phyloP scores from a whole-genome alignment of 2,888 invertebrate genomes.

The Eupeodes luniger region DNA sequence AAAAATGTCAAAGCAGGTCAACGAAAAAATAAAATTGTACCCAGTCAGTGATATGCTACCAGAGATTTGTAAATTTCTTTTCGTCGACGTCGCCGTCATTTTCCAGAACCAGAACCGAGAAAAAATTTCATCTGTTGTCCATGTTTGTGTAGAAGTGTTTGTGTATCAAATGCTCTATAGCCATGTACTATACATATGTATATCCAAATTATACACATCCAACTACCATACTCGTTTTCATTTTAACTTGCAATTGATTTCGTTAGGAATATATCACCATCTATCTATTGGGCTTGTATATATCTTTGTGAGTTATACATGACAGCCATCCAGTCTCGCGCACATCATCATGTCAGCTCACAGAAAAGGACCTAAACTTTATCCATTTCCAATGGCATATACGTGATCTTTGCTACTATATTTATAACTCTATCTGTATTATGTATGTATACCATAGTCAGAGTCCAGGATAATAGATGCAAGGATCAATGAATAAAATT shows the following conservation, averaged over 20 bases:
- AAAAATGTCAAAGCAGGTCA: constrained; percentile 40
- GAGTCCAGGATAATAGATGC: constrained; percentile 44
- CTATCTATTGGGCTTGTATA: constrained; percentile 25
- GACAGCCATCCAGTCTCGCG: constrained; percentile 45
- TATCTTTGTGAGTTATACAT: constrained; percentile 33
- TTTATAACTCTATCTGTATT: too few species aligned
- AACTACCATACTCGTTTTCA: neutral
- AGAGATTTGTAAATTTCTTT: constrained; percentile 28
- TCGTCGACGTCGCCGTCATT: neutral
- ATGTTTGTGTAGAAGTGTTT: neutral
- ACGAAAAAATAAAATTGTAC: neutral
- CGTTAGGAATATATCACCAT: constrained; percentile 49
- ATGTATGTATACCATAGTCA: neutral
- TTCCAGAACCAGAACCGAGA: too few species aligned
- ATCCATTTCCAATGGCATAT: constrained; percentile 62
- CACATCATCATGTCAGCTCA: constrained; percentile 57
- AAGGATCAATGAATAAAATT: constrained; percentile 63
- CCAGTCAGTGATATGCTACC: neutral
- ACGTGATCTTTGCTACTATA: constrained; percentile 57
- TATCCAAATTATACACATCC: too few species aligned
- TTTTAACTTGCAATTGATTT: constrained; percentile 65
- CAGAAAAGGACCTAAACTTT: constrained; percentile 48
- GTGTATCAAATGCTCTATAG: neutral
- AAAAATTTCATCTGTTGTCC: too few species aligned
- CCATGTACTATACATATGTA: too few species aligned